Evolutionary conservation across 2,797 vertebrate genomes (phyloP).

Genomic region (Pangasius larnaudii): DNA sequence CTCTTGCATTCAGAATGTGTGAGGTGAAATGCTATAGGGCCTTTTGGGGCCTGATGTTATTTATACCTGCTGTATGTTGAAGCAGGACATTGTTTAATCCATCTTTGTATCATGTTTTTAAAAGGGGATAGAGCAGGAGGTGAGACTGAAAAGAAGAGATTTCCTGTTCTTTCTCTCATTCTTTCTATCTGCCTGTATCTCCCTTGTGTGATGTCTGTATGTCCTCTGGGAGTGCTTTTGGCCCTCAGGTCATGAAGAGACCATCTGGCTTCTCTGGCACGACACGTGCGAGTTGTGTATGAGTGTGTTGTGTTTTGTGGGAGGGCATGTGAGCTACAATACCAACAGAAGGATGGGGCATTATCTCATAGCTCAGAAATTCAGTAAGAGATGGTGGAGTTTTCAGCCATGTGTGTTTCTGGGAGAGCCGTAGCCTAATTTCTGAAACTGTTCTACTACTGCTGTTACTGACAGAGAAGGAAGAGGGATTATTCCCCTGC

Average conservation of each 20-base stretch:
- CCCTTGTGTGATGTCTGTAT: slow-evolving; percentile 43
- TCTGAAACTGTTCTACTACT: background rate
- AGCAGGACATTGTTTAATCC: slow-evolving; percentile 35
- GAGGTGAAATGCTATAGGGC: slow-evolving; percentile 18
- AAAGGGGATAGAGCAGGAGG: background rate
- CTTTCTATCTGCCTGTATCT: slow-evolving; percentile 29
- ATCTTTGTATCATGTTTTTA: slow-evolving; percentile 42
- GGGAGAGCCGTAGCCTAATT: background rate
- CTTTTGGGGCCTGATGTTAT: background rate
- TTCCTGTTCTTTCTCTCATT: slow-evolving; percentile 33
- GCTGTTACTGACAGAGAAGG: background rate
- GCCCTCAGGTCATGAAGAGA: slow-evolving; percentile 62
- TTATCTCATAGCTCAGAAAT: slow-evolving; percentile 19
- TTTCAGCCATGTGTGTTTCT: background rate
- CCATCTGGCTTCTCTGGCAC: slow-evolving; percentile 75
- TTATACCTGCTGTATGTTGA: slow-evolving; percentile 20
- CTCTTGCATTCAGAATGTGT: slow-evolving; percentile 15
- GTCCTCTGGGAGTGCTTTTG: slow-evolving; percentile 58
- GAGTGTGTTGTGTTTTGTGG: slow-evolving; percentile 16
- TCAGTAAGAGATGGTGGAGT: background rate
- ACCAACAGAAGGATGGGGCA: slow-evolving; percentile 37
- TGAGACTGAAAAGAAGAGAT: slow-evolving; percentile 33
- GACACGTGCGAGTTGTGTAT: slow-evolving; percentile 66
- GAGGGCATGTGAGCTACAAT: slow-evolving; percentile 30
- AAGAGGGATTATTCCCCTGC: background rate